Conservation (phyloP, 2,113 vertebrate species). For the Rhinopomastus cyanomelas region DNA sequence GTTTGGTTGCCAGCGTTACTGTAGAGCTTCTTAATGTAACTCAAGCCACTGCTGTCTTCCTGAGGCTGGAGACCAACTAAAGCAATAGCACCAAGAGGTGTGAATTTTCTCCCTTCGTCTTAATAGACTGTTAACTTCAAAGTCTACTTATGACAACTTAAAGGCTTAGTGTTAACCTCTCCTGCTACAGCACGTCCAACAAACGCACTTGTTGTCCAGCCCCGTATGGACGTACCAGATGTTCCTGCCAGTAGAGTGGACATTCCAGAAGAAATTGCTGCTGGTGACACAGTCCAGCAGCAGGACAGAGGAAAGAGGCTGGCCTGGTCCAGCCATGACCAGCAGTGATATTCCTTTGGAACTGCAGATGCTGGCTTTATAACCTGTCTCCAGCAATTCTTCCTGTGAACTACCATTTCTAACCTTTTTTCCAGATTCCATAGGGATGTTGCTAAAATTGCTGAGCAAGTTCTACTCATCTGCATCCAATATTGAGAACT, state of each 20-base stretch:
- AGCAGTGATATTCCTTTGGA: neutral
- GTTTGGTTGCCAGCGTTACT: neutral
- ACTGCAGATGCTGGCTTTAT: neutral
- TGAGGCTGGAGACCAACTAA: neutral
- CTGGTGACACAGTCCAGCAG: neutral
- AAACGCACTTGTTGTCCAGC: neutral
- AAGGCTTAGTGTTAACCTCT: neutral
- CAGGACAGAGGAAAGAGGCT: neutral
- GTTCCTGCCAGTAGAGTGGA: neutral
- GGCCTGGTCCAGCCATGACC: neutral
- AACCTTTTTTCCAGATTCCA: neutral
- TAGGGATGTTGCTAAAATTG: neutral
- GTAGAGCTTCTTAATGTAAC: neutral
- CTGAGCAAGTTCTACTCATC: slow-evolving; percentile 11
- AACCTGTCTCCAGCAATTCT: neutral
- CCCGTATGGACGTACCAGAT: neutral
- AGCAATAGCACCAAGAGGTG: neutral
- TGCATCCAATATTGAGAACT: neutral
- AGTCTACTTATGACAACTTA: neutral
- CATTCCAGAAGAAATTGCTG: neutral
- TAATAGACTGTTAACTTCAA: neutral
- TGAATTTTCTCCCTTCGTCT: neutral
- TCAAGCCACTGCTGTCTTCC: neutral
- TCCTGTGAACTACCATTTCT: neutral
- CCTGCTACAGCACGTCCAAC: neutral